Conservation (phyloP, 2,797 vertebrate species). For the Alca torda region DNA sequence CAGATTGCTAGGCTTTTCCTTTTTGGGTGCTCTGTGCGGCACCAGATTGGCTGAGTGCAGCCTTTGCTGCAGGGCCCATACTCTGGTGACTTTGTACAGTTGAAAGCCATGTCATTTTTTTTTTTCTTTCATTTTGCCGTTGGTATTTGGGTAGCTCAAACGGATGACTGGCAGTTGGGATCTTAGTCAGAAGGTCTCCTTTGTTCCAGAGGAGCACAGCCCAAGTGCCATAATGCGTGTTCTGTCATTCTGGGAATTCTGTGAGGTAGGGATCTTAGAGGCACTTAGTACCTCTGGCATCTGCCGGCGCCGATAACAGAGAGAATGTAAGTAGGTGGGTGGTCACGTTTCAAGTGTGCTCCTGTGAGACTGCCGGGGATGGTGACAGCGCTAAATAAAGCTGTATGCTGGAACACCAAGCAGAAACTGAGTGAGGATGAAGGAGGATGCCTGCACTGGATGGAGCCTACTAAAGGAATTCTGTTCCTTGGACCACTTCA, state of each 20-base stretch:
- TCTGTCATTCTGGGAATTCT: background rate
- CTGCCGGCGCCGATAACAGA: background rate
- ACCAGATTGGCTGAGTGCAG: background rate
- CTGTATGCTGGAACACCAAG: background rate
- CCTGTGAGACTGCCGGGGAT: no score
- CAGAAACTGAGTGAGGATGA: no score
- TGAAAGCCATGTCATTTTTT: background rate
- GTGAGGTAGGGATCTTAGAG: no score
- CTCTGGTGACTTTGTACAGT: no score
- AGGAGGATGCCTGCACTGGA: background rate
- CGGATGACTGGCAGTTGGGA: background rate
- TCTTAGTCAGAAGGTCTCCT: background rate
- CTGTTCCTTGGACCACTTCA: rapidly evolving
- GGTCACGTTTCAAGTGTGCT: background rate
- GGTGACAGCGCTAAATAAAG: background rate
- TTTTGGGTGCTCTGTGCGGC: background rate
- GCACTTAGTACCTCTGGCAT: background rate
- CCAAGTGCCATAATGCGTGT: rapidly evolving
- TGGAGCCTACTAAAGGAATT: background rate
- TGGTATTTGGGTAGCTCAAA: background rate
- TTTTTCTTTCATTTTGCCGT: background rate
- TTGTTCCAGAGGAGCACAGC: background rate
- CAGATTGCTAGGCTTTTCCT: background rate
- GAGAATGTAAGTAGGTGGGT: rapidly evolving
- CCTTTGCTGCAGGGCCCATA: background rate